A percentile compares a stretch with the other conserved stretches of the same genome.
These are phyloP conservation scores for Paraplagusia blochii DNA, from an alignment of 2,113 vertebrate species.

Conservation along the genomic window DNA sequence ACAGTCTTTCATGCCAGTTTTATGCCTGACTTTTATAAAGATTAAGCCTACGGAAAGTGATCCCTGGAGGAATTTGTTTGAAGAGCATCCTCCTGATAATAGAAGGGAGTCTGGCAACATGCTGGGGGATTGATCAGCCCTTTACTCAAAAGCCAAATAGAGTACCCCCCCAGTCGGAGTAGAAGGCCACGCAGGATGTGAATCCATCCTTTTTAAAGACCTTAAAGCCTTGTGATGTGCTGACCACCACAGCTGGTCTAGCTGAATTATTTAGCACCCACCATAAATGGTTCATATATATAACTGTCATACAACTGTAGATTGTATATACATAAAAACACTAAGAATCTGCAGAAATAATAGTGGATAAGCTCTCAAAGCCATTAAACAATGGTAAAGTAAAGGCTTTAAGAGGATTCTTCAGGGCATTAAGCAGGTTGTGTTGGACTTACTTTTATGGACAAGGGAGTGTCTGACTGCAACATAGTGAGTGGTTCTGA, in stretches of 20 bases:
- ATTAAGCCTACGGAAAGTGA: constrained; percentile 68
- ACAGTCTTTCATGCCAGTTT: constrained; percentile 66
- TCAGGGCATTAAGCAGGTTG: no score
- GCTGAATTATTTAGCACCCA: constrained; percentile 33
- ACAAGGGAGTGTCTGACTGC: no score
- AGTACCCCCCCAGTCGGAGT: constrained; percentile 51
- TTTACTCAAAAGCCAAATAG: constrained; percentile 74
- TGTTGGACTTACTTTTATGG: no score
- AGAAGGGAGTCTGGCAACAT: constrained; percentile 60
- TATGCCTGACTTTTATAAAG: constrained; percentile 75
- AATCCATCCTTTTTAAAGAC: constrained; percentile 32
- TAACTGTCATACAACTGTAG: no score
- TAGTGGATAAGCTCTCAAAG: no score
- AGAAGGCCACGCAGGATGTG: constrained; percentile 70
- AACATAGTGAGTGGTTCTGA: no score
- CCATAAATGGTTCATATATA: no score
- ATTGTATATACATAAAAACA: no score
- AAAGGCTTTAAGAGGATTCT: no score
- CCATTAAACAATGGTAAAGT: no score
- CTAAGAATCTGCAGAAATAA: no score
- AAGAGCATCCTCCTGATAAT: constrained; percentile 68
- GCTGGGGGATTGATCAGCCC: constrained; percentile 74
- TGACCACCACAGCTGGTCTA: constrained; percentile 60
- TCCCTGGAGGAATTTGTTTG: constrained; percentile 72
- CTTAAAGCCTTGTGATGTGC: constrained; percentile 56